A percentile compares a stretch with the other conserved stretches of the same genome.
phyloP scores from a whole-genome alignment of 2,797 vertebrate genomes.

The Botia kubotai region DNA sequence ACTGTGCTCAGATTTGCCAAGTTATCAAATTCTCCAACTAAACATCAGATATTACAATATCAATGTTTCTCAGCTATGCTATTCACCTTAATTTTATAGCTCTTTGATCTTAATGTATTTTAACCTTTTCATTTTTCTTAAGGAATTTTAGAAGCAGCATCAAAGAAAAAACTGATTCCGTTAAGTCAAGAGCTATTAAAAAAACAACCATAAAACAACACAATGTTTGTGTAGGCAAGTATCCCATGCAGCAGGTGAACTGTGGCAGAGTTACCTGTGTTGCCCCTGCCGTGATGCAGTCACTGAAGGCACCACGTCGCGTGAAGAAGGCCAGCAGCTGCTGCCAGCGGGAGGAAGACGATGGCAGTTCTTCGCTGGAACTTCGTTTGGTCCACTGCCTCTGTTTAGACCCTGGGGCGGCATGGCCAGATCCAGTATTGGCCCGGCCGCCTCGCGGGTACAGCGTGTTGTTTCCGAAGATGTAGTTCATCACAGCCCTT shows the following conservation, averaged over 20 bases:
- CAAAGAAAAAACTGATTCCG: neutral
- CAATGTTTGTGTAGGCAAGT: neutral
- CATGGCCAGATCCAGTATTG: conserved; percentile 76
- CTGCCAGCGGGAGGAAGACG: conserved; percentile 90
- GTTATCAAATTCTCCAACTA: neutral
- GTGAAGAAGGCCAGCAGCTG: conserved; percentile 94
- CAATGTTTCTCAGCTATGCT: neutral
- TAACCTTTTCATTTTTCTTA: neutral
- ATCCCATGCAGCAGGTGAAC: conserved; percentile 53
- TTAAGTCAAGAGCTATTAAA: neutral
- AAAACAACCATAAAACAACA: neutral
- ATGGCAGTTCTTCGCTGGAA: conserved; percentile 87
- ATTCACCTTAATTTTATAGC: neutral
- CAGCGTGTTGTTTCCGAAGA: conserved; percentile 97
- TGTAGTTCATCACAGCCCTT: conserved; percentile 92
- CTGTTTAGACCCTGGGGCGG: conserved; percentile 83
- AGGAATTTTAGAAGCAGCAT: neutral
- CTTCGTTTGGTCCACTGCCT: conserved; percentile 90
- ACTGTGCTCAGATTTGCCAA: neutral
- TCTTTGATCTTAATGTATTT: neutral
- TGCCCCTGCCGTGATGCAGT: conserved; percentile 91
- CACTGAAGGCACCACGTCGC: conserved; percentile 91
- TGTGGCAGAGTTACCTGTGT: conserved; percentile 84
- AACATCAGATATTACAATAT: neutral
- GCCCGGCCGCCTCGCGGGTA: conserved; percentile 89